Base-by-base conservation (phyloP, 2,888 invertebrate species). In the Pheosia tremula region DNA sequence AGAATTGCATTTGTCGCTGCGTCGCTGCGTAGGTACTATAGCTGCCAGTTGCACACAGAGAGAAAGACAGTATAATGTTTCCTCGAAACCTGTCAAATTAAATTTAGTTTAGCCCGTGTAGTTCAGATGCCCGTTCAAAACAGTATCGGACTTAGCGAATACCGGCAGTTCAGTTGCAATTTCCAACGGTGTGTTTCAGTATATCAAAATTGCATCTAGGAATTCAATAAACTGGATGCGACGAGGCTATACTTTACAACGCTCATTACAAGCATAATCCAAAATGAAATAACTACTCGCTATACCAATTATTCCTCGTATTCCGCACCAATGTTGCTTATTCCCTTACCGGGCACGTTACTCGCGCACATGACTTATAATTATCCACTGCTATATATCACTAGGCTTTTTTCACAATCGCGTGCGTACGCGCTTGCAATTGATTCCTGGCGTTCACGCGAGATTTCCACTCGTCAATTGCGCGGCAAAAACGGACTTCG, bases 401-500 rank as follows among this genome's bases (percentile, higher is more conserved):
- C 75, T 39, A 10, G 39, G 10, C 79, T 81, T 83, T 82, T 77
- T 77, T 75, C 62, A 62, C 69, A 53, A 62, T 70, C 66, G 76
- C 78, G 72, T 78, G 77, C 75, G 75, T 79, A 77, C 72, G 69
- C 80, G 75, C 63, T 76, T 66, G 79, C 74, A 80, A 83, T 83
- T 83, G 81, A 84, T 83, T 84, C 78, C 69, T 74, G 76, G 71
- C 74, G 76, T 80, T 79, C 83, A 79, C 78, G 80, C 82, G 72
- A 83, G 68, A 80, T 83, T 83, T 82, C 80, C 72, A 77, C 78
- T 77, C 67, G 76, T 76, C 83, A 80, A 83, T 81, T 77, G 74
- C 74, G 67, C 56, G 47, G 77, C 82, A 88, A 87, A 88, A 89
- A 84, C 79, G 72, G 67, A 75, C 72, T 62, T 66, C 75, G 62